A percentile compares a stretch with the other conserved stretches of the same genome.
Evolutionary conservation across 2,888 invertebrate genomes (phyloP).

Genomic region (Epirrhoe tristata): DNA sequence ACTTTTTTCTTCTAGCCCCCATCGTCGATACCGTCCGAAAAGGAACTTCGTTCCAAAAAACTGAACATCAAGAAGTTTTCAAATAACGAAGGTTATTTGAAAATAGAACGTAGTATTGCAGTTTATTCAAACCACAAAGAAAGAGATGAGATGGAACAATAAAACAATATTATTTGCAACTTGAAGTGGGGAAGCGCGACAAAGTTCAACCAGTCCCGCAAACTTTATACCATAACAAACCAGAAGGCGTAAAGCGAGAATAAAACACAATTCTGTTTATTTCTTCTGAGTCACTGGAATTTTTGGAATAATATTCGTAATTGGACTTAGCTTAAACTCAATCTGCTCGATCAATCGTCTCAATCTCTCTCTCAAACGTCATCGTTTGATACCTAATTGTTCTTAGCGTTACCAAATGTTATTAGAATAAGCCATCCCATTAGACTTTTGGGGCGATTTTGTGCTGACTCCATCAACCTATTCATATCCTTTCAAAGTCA

Average conservation of each 20-base stretch:
- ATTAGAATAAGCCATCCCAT: no score
- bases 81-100: background rate
- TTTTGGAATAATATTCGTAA: background rate
- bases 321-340: no score
- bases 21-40: no score
- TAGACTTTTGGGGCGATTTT: no score
- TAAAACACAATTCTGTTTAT: slow-evolving; percentile 3
- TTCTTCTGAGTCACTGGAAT: background rate
- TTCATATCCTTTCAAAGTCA: no score
- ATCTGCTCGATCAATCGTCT: no score
- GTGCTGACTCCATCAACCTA: no score
- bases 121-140: slow-evolving; percentile 5
- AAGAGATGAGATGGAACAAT: slow-evolving; percentile 3
- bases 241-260: slow-evolving; percentile 4
- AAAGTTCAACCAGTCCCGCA: slow-evolving; percentile 9
- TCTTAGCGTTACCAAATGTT: no score
- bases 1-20: no score
- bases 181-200: slow-evolving; percentile 14
- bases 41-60: no score
- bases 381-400: no score
- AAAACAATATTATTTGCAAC: slow-evolving; percentile 14
- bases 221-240: slow-evolving; percentile 16
- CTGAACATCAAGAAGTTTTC: background rate
- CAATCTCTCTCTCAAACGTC: no score
- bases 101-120: background rate